phyloP scores from a whole-genome alignment of 2,888 invertebrate species.

The Caenorhabditis imperialis region DNA sequence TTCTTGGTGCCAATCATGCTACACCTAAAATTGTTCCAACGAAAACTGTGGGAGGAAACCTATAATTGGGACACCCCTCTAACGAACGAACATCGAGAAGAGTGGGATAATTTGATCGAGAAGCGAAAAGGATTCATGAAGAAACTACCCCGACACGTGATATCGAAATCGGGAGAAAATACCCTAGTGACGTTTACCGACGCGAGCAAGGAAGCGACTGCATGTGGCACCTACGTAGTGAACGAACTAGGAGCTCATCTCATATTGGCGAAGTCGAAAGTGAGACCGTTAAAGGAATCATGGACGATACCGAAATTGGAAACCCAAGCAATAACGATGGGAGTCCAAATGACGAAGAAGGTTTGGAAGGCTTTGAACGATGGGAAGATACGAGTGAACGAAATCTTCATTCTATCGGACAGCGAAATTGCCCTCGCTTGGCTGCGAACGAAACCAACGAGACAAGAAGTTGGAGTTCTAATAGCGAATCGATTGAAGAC shows the following conservation, averaged over 20 bases:
- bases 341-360: neutral
- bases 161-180: constrained; percentile 2
- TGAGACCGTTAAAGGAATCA: constrained; percentile 16
- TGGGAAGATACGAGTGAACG: constrained; percentile 42
- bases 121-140: neutral
- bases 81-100: neutral
- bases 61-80: constrained; percentile 19
- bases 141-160: neutral
- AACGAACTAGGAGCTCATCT: neutral
- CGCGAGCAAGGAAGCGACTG: constrained; percentile 16
- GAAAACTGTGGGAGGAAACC: constrained; percentile 66
- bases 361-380: neutral
- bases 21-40: constrained; percentile 68
- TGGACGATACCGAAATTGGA: constrained; percentile 50
- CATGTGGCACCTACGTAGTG: neutral
- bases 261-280: constrained; percentile 7
- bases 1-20: constrained; percentile 66
- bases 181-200: constrained; percentile 8
- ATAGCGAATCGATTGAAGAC: neutral
- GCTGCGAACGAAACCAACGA: constrained; percentile 7
- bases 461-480: neutral
- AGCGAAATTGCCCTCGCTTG: constrained; percentile 37
- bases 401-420: constrained; percentile 30
- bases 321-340: constrained; percentile 28
- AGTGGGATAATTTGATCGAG: neutral